phyloP scores from a whole-genome alignment of 2,888 invertebrate genomes.

The Caenorhabditis sp. region DNA sequence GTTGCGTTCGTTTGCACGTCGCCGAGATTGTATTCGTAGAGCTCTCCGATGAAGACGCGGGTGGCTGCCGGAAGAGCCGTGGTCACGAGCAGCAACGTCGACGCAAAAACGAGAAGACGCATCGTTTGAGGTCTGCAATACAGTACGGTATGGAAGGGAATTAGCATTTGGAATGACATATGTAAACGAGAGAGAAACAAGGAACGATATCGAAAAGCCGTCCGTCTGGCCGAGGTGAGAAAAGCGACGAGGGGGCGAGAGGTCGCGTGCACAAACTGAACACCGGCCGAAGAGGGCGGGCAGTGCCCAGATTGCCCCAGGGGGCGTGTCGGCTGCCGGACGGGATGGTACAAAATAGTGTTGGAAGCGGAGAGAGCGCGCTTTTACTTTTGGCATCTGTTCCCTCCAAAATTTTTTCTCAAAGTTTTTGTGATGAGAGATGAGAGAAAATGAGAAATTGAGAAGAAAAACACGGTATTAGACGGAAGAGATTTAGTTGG shows the following conservation, averaged over 20 bases:
- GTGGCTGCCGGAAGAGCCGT: constrained; percentile 6
- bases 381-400: constrained; percentile 6
- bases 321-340: constrained; percentile 36
- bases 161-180: background rate
- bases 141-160: background rate
- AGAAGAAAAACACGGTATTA: background rate
- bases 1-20: constrained; percentile 27
- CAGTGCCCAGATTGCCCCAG: constrained; percentile 35
- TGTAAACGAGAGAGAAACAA: constrained; percentile 11
- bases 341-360: constrained; percentile 32
- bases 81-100: constrained; percentile 31
- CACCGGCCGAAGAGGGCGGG: constrained; percentile 27
- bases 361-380: background rate
- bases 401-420: constrained; percentile 1
- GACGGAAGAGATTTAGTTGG: background rate
- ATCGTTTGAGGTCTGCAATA: constrained; percentile 11
- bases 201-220: constrained; percentile 23
- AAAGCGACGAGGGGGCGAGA: constrained; percentile 18
- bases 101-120: constrained; percentile 20
- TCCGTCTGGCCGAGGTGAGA: constrained; percentile 14
- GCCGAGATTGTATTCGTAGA: constrained; percentile 38
- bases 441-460: no score
- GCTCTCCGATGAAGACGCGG: constrained; percentile 50
- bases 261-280: constrained; percentile 42
- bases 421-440: background rate